Evolutionary conservation across 2,888 invertebrate genomes (phyloP).

Genomic region (Dicranocentrus wangi): DNA sequence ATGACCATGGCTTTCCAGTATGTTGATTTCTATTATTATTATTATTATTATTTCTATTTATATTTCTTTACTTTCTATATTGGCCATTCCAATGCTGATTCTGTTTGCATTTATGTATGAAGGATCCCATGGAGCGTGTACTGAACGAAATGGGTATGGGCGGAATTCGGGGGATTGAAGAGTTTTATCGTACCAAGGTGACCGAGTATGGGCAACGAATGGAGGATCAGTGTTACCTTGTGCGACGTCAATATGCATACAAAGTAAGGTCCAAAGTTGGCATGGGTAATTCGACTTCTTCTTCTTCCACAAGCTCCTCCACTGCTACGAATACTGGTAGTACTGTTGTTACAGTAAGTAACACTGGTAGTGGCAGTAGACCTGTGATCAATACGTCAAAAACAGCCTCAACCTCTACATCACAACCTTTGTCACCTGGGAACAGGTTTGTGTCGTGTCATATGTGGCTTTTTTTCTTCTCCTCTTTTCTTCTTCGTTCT

Average conservation of each 20-base stretch:
- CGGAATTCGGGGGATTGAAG: constrained; percentile 78
- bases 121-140: constrained; percentile 80
- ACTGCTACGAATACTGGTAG: constrained; percentile 11
- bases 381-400: constrained; percentile 41
- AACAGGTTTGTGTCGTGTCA: constrained; percentile 69
- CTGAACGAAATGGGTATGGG: constrained; percentile 80
- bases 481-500: neutral
- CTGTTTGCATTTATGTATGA: constrained; percentile 66
- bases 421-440: constrained; percentile 66
- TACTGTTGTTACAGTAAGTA: constrained; percentile 20
- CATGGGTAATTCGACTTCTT: constrained; percentile 37
- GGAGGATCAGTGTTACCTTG: constrained; percentile 74
- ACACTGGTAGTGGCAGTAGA: constrained; percentile 32
- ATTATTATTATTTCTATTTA: constrained; percentile 16
- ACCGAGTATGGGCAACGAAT: constrained; percentile 74
- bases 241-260: constrained; percentile 74
- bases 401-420: constrained; percentile 47
- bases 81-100: too few species aligned
- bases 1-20: constrained; percentile 76
- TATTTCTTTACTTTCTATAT: constrained; percentile 34
- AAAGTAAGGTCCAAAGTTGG: constrained; percentile 65
- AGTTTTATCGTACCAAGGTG: constrained; percentile 78
- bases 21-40: constrained; percentile 64
- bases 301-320: constrained; percentile 25
- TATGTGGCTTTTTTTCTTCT: constrained; percentile 44